phyloP scores from a whole-genome alignment of 35 echinoderm and acorn worm species.

The Lytechinus pictus region DNA sequence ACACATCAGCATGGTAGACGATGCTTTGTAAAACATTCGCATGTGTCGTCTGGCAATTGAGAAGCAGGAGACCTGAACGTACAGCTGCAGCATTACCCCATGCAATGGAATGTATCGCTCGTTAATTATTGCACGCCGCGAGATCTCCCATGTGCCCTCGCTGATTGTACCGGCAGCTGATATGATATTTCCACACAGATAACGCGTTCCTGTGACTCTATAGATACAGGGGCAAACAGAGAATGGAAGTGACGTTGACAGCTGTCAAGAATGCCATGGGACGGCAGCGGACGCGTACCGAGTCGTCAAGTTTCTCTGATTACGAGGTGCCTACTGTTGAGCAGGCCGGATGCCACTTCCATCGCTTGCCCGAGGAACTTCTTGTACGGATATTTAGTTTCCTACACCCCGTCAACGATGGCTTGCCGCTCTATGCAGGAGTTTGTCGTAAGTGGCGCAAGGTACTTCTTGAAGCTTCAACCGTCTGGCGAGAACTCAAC shows the following conservation, averaged over 20 bases:
- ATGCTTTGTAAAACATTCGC: neutral
- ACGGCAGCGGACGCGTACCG: slow-evolving; percentile 32
- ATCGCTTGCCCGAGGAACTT: slow-evolving; percentile 82
- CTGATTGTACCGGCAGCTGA: slow-evolving; percentile 23
- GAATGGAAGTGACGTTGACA: slow-evolving; percentile 34
- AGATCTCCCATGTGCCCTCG: neutral
- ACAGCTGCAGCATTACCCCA: neutral
- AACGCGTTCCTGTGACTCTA: neutral
- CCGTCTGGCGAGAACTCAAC: slow-evolving; percentile 79
- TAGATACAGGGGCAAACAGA: neutral
- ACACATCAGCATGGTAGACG: neutral
- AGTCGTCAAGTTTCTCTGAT: slow-evolving; percentile 48
- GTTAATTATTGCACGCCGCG: neutral
- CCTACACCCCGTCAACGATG: slow-evolving; percentile 80
- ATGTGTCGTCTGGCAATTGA: neutral
- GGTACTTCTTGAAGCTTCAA: slow-evolving; percentile 65
- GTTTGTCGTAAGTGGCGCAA: slow-evolving; percentile 90
- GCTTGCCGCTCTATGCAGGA: slow-evolving; percentile 68
- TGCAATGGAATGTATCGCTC: neutral
- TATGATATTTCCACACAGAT: slow-evolving; percentile 51
- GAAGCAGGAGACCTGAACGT: neutral
- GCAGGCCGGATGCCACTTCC: slow-evolving; percentile 63
- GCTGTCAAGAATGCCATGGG: slow-evolving; percentile 42
- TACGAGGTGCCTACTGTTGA: slow-evolving; percentile 46
- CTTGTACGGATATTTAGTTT: slow-evolving; percentile 77